A percentile compares a stretch with the other conserved stretches of the same genome.
phyloP scores from a whole-genome alignment of 1,140 invertebrate species.

The Coelopa frigida region DNA sequence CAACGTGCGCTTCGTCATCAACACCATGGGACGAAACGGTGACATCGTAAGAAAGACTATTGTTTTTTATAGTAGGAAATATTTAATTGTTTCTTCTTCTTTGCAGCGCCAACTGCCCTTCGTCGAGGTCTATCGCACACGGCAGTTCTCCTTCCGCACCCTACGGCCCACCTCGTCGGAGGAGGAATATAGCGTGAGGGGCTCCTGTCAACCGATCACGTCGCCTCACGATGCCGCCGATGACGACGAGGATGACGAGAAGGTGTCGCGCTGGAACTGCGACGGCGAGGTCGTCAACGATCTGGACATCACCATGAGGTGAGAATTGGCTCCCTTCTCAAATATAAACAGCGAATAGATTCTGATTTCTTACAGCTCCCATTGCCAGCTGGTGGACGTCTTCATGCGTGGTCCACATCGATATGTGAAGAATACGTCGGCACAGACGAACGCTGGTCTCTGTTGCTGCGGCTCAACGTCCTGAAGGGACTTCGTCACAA shows the following conservation, averaged over 20 bases:
- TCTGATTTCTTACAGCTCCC: constrained; percentile 31
- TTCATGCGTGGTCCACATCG: constrained; percentile 47
- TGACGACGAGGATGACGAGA: constrained; percentile 9
- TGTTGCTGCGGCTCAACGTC: too few species aligned
- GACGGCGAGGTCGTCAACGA: constrained; percentile 73
- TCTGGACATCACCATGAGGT: constrained; percentile 64
- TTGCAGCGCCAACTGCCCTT: constrained; percentile 62
- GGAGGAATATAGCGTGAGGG: constrained; percentile 31
- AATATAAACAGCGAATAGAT: neutral
- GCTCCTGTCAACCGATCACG: constrained; percentile 32
- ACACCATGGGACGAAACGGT: constrained; percentile 52
- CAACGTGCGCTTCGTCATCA: constrained; percentile 63
- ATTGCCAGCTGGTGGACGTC: constrained; percentile 52
- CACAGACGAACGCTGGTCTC: too few species aligned
- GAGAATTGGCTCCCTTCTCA: constrained; percentile 12
- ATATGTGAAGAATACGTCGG: neutral
- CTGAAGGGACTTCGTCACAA: too few species aligned
- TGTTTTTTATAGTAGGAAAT: constrained; percentile 11
- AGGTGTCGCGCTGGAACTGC: constrained; percentile 72
- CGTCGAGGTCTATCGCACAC: constrained; percentile 67
- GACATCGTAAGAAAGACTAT: constrained; percentile 50
- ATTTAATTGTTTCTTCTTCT: constrained; percentile 40
- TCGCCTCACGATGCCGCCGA: constrained; percentile 14
- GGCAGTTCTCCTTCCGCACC: constrained; percentile 65
- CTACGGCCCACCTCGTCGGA: constrained; percentile 26